These are phyloP conservation scores for Sorex maritimensis DNA, from an alignment of 2,797 vertebrate species.

Conservation along the genomic window DNA sequence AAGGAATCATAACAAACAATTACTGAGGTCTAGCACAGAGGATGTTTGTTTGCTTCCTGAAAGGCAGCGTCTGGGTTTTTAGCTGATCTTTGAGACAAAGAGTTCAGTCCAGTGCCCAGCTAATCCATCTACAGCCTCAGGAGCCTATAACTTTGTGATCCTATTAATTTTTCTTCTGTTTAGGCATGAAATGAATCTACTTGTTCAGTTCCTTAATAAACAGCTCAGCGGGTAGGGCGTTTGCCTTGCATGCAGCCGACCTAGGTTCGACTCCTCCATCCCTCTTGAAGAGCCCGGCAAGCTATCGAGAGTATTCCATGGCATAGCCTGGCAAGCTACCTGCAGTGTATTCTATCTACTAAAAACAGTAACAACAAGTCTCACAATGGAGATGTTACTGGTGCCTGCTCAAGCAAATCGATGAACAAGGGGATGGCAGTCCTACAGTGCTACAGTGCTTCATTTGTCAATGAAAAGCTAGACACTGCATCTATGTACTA, in stretches of 20 bases:
- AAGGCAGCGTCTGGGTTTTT: not conserved
- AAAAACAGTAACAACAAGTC: too few relatives aligned
- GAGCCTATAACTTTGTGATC: not conserved
- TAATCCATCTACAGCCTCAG: not conserved
- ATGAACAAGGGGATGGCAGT: too few relatives aligned
- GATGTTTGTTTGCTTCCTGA: not conserved
- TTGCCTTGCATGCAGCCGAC: too few relatives aligned
- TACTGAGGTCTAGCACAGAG: too few relatives aligned
- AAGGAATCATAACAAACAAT: constrained; percentile 49
- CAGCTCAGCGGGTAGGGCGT: not conserved
- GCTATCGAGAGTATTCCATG: too few relatives aligned
- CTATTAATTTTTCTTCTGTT: not conserved
- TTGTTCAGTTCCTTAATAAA: not conserved
- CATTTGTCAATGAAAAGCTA: constrained; percentile 31
- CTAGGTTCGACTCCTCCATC: too few relatives aligned
- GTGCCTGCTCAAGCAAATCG: too few relatives aligned
- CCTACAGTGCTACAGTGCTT: not conserved
- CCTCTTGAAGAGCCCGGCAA: too few relatives aligned
- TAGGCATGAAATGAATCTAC: not conserved
- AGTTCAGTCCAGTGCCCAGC: not conserved
- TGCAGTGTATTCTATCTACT: too few relatives aligned
- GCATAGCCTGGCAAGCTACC: too few relatives aligned
- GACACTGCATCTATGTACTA: not conserved
- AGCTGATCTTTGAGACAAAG: constrained; percentile 20
- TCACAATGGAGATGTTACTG: too few relatives aligned